phyloP scores from a whole-genome alignment of 92 coral and sea anemone species.

The Ricordea florida region DNA sequence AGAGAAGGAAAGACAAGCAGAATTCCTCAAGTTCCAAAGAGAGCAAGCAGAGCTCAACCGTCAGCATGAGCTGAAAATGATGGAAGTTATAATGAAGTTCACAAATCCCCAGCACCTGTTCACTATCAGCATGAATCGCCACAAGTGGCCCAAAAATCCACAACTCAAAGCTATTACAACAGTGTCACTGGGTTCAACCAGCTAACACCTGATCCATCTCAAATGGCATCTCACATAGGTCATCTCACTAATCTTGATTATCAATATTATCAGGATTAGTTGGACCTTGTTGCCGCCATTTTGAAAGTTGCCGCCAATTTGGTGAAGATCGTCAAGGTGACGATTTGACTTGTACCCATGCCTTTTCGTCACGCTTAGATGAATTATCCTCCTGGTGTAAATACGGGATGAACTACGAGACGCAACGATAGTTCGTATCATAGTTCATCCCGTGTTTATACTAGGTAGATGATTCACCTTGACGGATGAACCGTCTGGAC shows the following conservation, averaged over 20 bases:
- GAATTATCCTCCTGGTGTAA: too few species aligned
- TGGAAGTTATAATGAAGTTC: constrained; percentile 13
- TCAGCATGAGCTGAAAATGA: constrained; percentile 29
- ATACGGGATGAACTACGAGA: too few species aligned
- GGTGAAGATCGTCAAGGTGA: too few species aligned
- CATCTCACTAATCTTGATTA: background rate
- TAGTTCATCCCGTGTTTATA: too few species aligned
- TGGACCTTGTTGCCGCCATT: too few species aligned
- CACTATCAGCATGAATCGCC: background rate
- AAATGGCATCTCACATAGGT: background rate
- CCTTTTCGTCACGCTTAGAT: too few species aligned
- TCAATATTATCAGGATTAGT: background rate
- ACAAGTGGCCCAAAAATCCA: constrained; percentile 8
- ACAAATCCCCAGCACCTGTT: background rate
- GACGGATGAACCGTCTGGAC: too few species aligned
- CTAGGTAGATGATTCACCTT: too few species aligned
- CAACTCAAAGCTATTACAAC: background rate
- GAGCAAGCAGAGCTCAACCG: constrained; percentile 27
- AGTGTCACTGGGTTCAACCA: background rate
- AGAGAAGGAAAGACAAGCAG: constrained; percentile 31
- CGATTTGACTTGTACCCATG: too few species aligned
- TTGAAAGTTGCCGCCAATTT: too few species aligned
- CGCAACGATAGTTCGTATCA: too few species aligned
- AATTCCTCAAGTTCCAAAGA: constrained; percentile 12
- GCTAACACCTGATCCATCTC: background rate